Evolutionary conservation across 2,888 invertebrate genomes (phyloP).

Genomic region (Eupithecia centaureata): DNA sequence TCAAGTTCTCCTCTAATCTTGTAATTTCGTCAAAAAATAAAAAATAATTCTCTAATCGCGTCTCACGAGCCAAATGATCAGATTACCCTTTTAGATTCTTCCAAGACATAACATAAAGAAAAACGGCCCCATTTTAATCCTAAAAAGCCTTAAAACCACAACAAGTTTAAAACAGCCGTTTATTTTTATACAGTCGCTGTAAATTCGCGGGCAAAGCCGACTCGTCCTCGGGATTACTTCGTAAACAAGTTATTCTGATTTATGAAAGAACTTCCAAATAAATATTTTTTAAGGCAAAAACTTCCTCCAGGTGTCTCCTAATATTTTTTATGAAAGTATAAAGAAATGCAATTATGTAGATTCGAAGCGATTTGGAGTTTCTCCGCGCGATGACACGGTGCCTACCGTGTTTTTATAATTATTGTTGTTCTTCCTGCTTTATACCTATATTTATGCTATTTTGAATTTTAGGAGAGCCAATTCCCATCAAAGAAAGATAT

Average conservation of each 20-base stretch:
- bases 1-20: no score
- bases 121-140: slow-evolving; percentile 12
- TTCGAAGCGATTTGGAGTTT: slow-evolving; percentile 58
- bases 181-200: slow-evolving; percentile 55
- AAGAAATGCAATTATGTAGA: slow-evolving; percentile 79
- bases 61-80: not conserved
- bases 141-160: slow-evolving; percentile 21
- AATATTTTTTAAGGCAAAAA: slow-evolving; percentile 81
- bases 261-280: slow-evolving; percentile 80
- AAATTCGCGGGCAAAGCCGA: slow-evolving; percentile 55
- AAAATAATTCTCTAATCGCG: not conserved
- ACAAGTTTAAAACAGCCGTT: slow-evolving; percentile 50
- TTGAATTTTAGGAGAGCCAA: not conserved
- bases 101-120: not conserved
- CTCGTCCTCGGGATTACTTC: slow-evolving; percentile 74
- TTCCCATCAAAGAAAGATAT: not conserved
- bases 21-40: not conserved
- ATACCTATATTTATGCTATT: not conserved
- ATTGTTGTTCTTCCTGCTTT: slow-evolving; percentile 10
- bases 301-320: slow-evolving; percentile 79
- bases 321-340: slow-evolving; percentile 72
- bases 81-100: not conserved
- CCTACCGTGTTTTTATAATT: slow-evolving; percentile 25
- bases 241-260: slow-evolving; percentile 82
- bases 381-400: slow-evolving; percentile 50